Conservation (phyloP, 2,113 vertebrate species). For the Toxotes jaculatrix region DNA sequence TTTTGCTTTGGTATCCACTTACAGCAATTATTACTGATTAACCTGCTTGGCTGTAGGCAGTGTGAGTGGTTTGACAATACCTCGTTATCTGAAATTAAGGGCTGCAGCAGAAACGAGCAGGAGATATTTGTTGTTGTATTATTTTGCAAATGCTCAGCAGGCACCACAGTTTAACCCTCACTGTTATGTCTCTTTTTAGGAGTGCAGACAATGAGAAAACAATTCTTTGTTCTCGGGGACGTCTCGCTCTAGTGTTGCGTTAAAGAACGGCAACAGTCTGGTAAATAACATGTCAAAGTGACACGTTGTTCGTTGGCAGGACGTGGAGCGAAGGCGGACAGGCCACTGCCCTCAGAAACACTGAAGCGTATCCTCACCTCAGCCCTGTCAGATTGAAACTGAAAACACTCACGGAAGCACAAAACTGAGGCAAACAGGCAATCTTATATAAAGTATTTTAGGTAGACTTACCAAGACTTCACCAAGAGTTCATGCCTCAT, state of each 20-base stretch:
- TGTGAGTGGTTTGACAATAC: conserved; percentile 82
- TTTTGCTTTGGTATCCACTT: conserved; percentile 87
- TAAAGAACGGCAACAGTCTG: conserved; percentile 48
- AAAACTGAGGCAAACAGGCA: conserved; percentile 20
- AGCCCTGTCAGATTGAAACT: conserved; percentile 26
- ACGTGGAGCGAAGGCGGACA: conserved; percentile 23
- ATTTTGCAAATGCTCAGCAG: not conserved
- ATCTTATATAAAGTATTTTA: not conserved
- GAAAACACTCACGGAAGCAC: conserved; percentile 40
- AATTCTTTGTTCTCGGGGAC: not conserved
- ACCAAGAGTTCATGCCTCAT: conserved; percentile 27
- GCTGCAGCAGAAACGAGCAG: conserved; percentile 72
- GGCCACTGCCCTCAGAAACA: conserved; percentile 47
- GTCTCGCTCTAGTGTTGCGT: conserved; percentile 53
- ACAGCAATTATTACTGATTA: conserved; percentile 67
- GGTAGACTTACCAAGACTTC: not conserved
- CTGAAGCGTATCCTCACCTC: conserved; percentile 31
- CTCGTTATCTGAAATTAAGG: conserved; percentile 78
- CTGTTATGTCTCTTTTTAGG: conserved; percentile 22
- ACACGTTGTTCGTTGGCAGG: conserved; percentile 29
- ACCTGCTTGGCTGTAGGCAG: conserved; percentile 81
- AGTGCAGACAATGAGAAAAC: not conserved
- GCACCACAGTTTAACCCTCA: conserved; percentile 14
- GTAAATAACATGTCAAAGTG: conserved; percentile 70
- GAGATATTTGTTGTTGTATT: conserved; percentile 49